Base-by-base conservation (phyloP, 1,140 invertebrate genomes). In the Trinorchestia longiramus region DNA sequence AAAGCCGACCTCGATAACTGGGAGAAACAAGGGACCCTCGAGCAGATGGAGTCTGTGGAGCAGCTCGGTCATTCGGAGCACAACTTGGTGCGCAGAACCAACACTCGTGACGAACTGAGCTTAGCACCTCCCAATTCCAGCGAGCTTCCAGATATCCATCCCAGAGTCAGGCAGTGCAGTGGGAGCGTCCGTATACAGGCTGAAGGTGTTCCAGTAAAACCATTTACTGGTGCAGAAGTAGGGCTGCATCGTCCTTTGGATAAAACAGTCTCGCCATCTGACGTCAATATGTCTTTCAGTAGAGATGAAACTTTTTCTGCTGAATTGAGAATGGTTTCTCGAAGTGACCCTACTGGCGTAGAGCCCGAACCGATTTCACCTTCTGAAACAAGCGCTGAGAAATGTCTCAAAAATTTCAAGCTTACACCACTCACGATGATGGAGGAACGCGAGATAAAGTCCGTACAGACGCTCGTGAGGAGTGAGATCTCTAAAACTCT, bases 31-130 rank as follows among this genome's bases (percentile, higher is more conserved):
- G 92, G 92, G 6, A 94, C 92, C 44, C 43, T 94, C 41, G 92
- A 94, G 92, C 92, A 94, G 41, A 94, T 94, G 92, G 92, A 94
- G 92, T 94, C 92, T 28, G 92, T 94, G 36, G 92, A 94, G 43
- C 92, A 94, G 92, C 92, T 94, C 44, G 92, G 92, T 44, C 92
- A 17, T 11, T 19, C 40, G 8, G 92, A 94, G 92, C 43, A 94
- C 36, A 47, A 94, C 44, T 40, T 94, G 43, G 43, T 94, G 15
- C 92, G 92, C 44, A 42, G 92, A 36, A 43, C 92, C 43, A 47
- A 94, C 92, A 94, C 92, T n/a, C 43, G 36, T 43, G 92, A 94
- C 44, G 92, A 94, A 43, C 92, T 43, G 44, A 42, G 88, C 36
- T 43, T 42, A 19, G 19, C 11, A 15, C 8, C 41, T 91, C 88